Conservation (phyloP, 1,140 invertebrate genomes). For the Listronotus bonariensis region DNA sequence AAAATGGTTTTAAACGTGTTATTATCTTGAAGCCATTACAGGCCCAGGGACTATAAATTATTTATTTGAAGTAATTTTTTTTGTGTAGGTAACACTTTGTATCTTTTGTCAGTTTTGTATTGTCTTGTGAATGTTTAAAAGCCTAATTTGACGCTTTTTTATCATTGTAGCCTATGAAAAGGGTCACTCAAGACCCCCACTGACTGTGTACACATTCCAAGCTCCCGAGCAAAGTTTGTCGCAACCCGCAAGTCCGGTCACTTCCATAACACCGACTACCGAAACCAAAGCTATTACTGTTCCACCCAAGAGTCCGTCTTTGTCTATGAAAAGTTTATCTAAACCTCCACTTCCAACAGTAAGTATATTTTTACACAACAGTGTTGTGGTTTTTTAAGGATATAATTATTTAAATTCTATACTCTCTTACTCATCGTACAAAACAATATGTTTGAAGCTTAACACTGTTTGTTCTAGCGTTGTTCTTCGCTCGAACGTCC, state of each 20-base stretch:
- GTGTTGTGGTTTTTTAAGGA: too few species aligned
- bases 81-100: too few species aligned
- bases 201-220: conserved; percentile 87
- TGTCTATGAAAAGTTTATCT: conserved; percentile 53
- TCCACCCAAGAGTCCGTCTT: conserved; percentile 57
- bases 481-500: conserved; percentile 69
- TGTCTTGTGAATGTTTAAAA: too few species aligned
- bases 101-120: too few species aligned
- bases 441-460: neutral
- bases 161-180: conserved; percentile 79
- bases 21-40: too few species aligned
- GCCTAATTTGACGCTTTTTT: too few species aligned
- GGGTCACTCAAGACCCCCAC: conserved; percentile 79
- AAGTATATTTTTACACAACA: too few species aligned
- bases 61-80: too few species aligned
- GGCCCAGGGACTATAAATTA: too few species aligned
- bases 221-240: conserved; percentile 59
- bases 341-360: conserved; percentile 68
- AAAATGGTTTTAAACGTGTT: too few species aligned
- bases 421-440: too few species aligned
- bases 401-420: too few species aligned
- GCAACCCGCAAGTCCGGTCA: conserved; percentile 66
- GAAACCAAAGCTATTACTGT: conserved; percentile 40
- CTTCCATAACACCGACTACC: conserved; percentile 48
- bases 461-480: conserved; percentile 61